Base-by-base conservation (phyloP, 2,113 vertebrate species). In the Calyptomena viridis region DNA sequence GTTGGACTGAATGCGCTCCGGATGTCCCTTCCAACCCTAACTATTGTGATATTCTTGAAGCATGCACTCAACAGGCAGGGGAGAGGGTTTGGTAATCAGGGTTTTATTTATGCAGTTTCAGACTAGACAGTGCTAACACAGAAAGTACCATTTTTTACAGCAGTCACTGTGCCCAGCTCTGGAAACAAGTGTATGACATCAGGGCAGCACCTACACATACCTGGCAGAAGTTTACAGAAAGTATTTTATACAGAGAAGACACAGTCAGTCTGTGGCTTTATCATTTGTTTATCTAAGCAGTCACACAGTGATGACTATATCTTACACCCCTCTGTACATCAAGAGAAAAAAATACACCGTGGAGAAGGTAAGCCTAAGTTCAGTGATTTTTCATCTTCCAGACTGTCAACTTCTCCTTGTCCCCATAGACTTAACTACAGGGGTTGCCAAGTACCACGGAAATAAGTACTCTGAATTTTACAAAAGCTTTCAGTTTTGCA, bases 81-180 rank as follows among this genome's bases (percentile, higher is more conserved):
- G 33, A 50, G 13, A 72, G 7, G n/a, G 21, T 62, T 59, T 82
- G 24, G 49, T 40, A 72, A 82, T 18, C 17, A 3, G 28, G 13
- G 24, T 73, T 94, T 93, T 89, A 89, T 96, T 94, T 72, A 73
- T 37, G 49, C 21, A 3, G 21, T 42, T 66, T 80, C 52, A 64
- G 42, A 89, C 30, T 8, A 53, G 60, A 55, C 68, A 39, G 13
- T 22, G 33, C 49, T 20, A 64, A 52, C 39, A 56, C 22, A 62
- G 40, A 16, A 81, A 75, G 81, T 35, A 84, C 35, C 3, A 2
- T 28, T 47, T 78, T 84, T 71, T 71, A 71, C 42, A 68, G 50
- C 35, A 55, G 55, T 25, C 60, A 37, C 39, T 0, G 0, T 53
- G 33, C 44, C 60, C 21, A 27, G 0, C 23, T 49, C 56, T 56